These are phyloP conservation scores for Avahi laniger DNA, from an alignment of 2,797 vertebrate species.

Conservation along the genomic window DNA sequence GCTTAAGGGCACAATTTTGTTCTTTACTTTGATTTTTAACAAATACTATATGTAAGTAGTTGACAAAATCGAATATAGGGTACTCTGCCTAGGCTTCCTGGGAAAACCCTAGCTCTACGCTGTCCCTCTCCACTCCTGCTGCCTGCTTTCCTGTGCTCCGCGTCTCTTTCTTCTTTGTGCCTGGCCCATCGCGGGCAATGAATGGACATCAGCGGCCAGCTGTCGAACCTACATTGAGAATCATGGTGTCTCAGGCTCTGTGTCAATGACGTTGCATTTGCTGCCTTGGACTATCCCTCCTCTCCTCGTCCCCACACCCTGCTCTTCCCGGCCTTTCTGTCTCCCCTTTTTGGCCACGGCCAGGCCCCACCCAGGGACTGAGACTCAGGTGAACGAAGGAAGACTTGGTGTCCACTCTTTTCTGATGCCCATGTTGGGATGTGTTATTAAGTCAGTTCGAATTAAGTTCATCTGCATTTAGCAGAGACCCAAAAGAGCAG, in stretches of 20 bases:
- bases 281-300: neutral
- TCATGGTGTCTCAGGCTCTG: fast-evolving
- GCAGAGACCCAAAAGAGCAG: neutral
- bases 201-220: neutral
- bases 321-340: neutral
- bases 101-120: neutral
- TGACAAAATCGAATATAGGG: neutral
- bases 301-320: neutral
- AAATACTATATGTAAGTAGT: neutral
- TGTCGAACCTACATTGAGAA: neutral
- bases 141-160: neutral
- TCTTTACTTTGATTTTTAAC: slow-evolving; percentile 30
- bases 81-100: neutral
- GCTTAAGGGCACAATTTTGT: neutral
- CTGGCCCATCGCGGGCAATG: neutral
- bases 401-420: neutral
- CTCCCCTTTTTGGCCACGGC: fast-evolving
- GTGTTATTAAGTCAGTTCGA: neutral
- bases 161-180: neutral
- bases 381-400: neutral
- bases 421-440: neutral
- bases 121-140: neutral
- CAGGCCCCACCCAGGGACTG: neutral
- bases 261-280: neutral
- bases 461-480: neutral